Percentiles rank a stretch among this genome's conserved stretches.
Conservation (phyloP, 2,797 vertebrate species). For the Hephaestus fuliginosus region DNA sequence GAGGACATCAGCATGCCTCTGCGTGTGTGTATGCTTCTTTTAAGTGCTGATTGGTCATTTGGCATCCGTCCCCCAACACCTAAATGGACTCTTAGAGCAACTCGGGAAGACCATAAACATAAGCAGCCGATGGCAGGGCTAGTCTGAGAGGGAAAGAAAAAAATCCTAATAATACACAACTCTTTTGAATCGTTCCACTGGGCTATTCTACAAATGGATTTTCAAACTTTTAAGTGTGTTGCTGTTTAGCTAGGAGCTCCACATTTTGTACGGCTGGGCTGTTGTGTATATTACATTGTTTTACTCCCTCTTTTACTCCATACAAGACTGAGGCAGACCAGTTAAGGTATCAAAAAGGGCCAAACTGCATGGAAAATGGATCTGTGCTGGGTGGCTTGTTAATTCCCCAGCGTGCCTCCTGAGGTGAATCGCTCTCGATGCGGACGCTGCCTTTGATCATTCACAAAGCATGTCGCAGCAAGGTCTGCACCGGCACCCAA, state of each 20-base stretch:
- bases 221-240: slow-evolving; percentile 63
- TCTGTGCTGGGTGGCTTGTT: slow-evolving; percentile 75
- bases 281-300: slow-evolving; percentile 32
- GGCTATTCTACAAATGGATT: slow-evolving; percentile 64
- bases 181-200: slow-evolving; percentile 52
- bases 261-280: slow-evolving; percentile 20
- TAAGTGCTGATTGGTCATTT: slow-evolving; percentile 79
- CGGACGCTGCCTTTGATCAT: slow-evolving; percentile 81
- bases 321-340: slow-evolving; percentile 39
- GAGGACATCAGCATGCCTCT: slow-evolving; percentile 67
- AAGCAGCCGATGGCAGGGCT: slow-evolving; percentile 51
- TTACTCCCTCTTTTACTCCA: slow-evolving; percentile 38
- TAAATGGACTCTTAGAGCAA: slow-evolving; percentile 73
- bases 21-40: slow-evolving; percentile 55
- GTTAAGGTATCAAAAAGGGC: slow-evolving; percentile 64
- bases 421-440: slow-evolving; percentile 78
- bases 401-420: slow-evolving; percentile 71
- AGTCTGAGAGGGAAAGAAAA: slow-evolving; percentile 23
- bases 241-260: slow-evolving; percentile 50
- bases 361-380: slow-evolving; percentile 70
- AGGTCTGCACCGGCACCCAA: slow-evolving; percentile 77
- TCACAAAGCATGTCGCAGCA: slow-evolving; percentile 76
- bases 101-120: slow-evolving; percentile 69
- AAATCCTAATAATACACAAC: slow-evolving; percentile 49
- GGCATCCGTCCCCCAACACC: slow-evolving; percentile 64